A percentile compares a stretch with the other conserved stretches of the same genome.
Conservation (phyloP, 2,797 vertebrate genomes). For the Cottoperca gobio region DNA sequence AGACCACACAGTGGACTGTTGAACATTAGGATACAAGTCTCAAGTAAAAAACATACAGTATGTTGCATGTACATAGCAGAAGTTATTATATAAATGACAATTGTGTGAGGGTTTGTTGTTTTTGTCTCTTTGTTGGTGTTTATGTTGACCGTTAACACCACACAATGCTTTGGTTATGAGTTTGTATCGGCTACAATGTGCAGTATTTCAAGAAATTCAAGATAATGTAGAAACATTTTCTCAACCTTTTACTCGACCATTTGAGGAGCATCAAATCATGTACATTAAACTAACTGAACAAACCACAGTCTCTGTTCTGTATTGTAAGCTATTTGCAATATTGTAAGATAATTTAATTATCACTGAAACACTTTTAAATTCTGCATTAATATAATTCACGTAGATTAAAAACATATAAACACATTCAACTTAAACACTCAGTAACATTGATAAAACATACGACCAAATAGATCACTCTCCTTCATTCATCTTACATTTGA, state of each 20-base stretch:
- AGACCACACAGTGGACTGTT: neutral
- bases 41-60: neutral
- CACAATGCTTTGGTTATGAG: neutral
- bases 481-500: neutral
- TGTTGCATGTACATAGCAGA: conserved; percentile 40
- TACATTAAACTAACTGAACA: neutral
- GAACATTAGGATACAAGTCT: neutral
- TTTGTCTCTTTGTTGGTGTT: neutral
- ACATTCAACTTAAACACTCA: neutral
- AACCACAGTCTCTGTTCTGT: neutral
- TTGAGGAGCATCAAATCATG: neutral
- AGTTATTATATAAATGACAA: neutral
- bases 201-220: neutral
- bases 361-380: neutral
- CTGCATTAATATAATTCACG: neutral
- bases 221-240: neutral
- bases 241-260: neutral
- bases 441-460: too few species aligned
- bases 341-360: conserved; percentile 5
- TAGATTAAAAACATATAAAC: neutral
- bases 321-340: neutral
- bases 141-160: neutral
- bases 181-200: neutral
- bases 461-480: too few species aligned
- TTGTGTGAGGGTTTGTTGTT: neutral